Conservation (phyloP, 2,113 vertebrate species). For the Psammodynastes pulverulentus region DNA sequence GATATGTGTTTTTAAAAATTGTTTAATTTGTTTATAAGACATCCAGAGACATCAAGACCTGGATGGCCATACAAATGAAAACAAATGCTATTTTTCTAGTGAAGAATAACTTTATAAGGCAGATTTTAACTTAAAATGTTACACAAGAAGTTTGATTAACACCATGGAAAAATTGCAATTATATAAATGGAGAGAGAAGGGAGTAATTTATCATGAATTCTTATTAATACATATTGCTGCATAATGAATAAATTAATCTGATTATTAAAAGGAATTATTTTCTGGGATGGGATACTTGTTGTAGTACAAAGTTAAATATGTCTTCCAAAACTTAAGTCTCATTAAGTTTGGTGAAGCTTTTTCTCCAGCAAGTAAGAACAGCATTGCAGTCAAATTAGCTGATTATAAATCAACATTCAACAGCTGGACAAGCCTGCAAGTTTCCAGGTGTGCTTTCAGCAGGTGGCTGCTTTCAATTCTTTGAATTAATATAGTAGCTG, state of each 20-base stretch:
- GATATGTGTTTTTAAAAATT: neutral
- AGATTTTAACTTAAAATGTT: neutral
- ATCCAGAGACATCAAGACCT: neutral
- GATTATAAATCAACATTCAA: slow-evolving; percentile 16
- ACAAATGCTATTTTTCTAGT: neutral
- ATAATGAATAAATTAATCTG: neutral
- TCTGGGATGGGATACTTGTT: neutral
- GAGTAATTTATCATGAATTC: neutral
- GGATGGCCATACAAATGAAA: neutral
- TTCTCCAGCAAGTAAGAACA: neutral
- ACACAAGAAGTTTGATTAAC: neutral
- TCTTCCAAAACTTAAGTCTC: neutral
- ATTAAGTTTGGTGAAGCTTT: neutral
- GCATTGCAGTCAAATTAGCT: neutral
- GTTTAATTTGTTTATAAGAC: neutral
- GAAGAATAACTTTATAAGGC: neutral
- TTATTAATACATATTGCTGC: neutral
- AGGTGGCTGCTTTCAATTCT: slow-evolving; percentile 10
- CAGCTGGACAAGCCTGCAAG: neutral
- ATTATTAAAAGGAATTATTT: neutral
- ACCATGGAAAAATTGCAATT: neutral
- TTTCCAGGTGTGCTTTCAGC: neutral
- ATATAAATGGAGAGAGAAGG: neutral
- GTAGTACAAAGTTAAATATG: neutral
- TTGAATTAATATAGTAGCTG: neutral